Evolutionary conservation across 2,797 vertebrate species (phyloP), one percentile per base, ranked within the genome.

Genomic region (Babyrousa celebensis): DNA sequence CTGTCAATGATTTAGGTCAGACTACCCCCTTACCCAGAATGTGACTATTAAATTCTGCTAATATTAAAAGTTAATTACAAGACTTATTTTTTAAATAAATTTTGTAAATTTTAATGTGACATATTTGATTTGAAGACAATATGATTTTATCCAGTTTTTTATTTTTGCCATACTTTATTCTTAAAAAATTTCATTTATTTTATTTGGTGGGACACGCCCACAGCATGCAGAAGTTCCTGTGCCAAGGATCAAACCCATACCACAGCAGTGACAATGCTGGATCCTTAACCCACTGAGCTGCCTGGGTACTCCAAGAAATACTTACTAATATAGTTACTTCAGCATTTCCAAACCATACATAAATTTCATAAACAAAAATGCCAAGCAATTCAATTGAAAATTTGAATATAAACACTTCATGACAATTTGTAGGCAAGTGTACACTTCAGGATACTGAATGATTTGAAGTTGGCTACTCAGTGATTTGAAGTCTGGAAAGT

Each of bases 281-380:
- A 48, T 48, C 43, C 43, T 48, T 48, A 48, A 48, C 43, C 43
- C 43, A 48, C 43, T 48, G 43, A 48, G 43, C 6, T 10, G 9
- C 43, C 43, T 7, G 43, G 43, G 43, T 48, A 5, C 43, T 48
- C 43, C 43, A 94, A 79, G 32, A 95, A 91, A 91, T n/a, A 60
- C 67, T 91, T 98, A 96, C 91, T 63, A 98, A 98, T 68, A 96
- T 87, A 97, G 91, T 74, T 96, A 97, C 93, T 92, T 98, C 96
- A 98, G 95, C 65, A 97, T 89, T 97, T 89, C 95, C 94, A 97
- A 95, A 97, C 93, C 94, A 97, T 83, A 77, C 68, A 97, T 96
- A 97, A 97, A 98, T 97, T 98, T 98, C 94, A 98, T 98, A 97
- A 98, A 97, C 85, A 98, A 98, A 98, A 98, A 97, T 95, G 91